These are phyloP conservation scores for Ophiothrix spiculata DNA, from an alignment of 35 echinoderm and acorn worm species.

Conservation along the genomic window DNA sequence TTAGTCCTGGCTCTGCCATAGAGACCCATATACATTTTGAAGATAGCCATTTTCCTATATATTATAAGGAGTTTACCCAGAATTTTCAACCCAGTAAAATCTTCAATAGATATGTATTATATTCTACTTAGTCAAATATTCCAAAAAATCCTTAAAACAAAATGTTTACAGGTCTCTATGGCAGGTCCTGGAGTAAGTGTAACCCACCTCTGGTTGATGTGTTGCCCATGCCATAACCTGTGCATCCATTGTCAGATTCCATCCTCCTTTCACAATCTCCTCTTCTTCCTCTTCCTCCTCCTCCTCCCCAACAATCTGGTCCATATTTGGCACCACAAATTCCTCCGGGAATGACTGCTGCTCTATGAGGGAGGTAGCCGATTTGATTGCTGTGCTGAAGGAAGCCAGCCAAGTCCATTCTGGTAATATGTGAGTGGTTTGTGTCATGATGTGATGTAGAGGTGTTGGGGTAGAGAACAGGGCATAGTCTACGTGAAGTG, in stretches of 20 bases:
- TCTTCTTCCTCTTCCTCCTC: constrained; percentile 17
- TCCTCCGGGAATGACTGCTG: constrained; percentile 56
- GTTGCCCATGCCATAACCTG: constrained; percentile 98
- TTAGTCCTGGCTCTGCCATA: no score
- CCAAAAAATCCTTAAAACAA: no score
- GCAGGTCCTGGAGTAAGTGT: no score
- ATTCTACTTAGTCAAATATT: no score
- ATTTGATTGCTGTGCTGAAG: constrained; percentile 93
- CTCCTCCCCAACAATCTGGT: constrained; percentile 18
- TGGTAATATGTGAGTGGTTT: constrained; percentile 32
- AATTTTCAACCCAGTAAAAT: no score
- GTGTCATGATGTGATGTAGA: constrained; percentile 38
- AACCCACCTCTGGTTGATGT: constrained; percentile 86
- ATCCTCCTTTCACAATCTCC: constrained; percentile 58
- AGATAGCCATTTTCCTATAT: no score
- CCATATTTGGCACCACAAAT: constrained; percentile 79
- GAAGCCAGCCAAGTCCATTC: constrained; percentile 92
- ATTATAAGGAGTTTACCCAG: no score
- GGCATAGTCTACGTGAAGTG: constrained; percentile 67
- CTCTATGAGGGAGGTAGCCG: constrained; percentile 69
- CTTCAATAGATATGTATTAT: no score
- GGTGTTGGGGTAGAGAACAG: constrained; percentile 63
- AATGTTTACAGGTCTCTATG: no score
- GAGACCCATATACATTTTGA: no score
- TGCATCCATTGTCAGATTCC: constrained; percentile 72